These are phyloP conservation scores for Eriosoma lanigerum DNA, from an alignment of 1,140 invertebrate genomes.

Conservation along the genomic window DNA sequence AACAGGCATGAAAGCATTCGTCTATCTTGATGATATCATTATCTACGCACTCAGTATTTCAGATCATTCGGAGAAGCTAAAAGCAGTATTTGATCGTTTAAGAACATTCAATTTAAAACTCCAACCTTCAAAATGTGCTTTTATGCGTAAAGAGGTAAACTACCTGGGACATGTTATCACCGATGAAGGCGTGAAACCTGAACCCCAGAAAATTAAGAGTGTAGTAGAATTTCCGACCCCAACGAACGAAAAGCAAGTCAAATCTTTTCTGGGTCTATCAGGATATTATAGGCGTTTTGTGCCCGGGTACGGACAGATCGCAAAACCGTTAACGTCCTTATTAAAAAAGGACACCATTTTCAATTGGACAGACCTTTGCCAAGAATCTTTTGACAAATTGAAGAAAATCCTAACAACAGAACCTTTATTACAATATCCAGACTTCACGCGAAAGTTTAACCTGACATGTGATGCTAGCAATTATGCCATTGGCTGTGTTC, in stretches of 20 bases:
- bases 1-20: conserved; percentile 52
- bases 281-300: conserved; percentile 60
- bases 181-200: conserved; percentile 56
- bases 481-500: conserved; percentile 56
- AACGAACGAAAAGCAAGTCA: conserved; percentile 56
- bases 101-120: conserved; percentile 49
- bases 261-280: conserved; percentile 59
- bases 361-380: conserved; percentile 17
- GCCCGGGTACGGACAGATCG: conserved; percentile 56
- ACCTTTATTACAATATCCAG: conserved; percentile 57
- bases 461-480: conserved; percentile 64
- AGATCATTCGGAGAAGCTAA: conserved; percentile 39
- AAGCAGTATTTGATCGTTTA: conserved; percentile 44
- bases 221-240: conserved; percentile 57
- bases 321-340: conserved; percentile 57
- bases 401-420: conserved; percentile 56
- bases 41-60: conserved; percentile 28
- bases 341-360: conserved; percentile 48
- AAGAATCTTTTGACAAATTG: conserved; percentile 41
- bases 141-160: conserved; percentile 54
- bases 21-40: conserved; percentile 54
- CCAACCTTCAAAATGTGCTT: conserved; percentile 56
- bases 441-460: conserved; percentile 60
- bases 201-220: conserved; percentile 58
- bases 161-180: conserved; percentile 59